phyloP scores from a whole-genome alignment of 2,888 invertebrate species.

The Noctua fimbriata region DNA sequence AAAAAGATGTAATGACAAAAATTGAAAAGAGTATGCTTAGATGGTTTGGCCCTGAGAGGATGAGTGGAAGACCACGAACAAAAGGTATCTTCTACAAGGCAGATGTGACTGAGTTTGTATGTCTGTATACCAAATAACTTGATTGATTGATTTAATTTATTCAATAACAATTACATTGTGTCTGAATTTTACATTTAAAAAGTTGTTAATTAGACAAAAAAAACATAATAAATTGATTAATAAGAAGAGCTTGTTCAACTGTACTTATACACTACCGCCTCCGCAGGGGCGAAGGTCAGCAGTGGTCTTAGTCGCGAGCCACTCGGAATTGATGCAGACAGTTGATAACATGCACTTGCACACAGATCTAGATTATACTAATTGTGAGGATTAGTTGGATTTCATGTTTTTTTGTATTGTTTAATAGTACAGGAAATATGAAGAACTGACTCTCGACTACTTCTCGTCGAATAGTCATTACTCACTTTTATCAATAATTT shows the following conservation, averaged over 20 bases:
- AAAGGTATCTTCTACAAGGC: background rate
- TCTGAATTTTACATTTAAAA: too few relatives aligned
- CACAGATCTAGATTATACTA: constrained; percentile 9
- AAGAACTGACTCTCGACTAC: constrained; percentile 1
- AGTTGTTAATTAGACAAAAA: too few relatives aligned
- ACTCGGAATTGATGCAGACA: constrained; percentile 24
- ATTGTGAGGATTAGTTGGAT: background rate
- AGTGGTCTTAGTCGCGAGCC: background rate
- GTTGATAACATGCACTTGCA: background rate
- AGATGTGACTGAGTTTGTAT: background rate
- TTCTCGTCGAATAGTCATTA: background rate
- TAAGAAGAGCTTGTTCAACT: background rate
- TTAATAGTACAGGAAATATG: background rate
- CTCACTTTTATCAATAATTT: background rate
- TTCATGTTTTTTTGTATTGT: background rate
- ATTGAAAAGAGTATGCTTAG: background rate
- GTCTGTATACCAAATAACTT: background rate
- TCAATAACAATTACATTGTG: too few relatives aligned
- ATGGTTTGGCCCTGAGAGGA: background rate
- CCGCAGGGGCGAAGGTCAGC: constrained; percentile 28
- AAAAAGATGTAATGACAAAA: background rate
- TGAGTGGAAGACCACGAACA: background rate
- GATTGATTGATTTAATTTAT: too few relatives aligned
- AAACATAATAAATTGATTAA: too few relatives aligned
- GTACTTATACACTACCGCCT: background rate